Evolutionary conservation across 1,140 invertebrate genomes (phyloP).

Genomic region (Brachionus paranguensis): DNA sequence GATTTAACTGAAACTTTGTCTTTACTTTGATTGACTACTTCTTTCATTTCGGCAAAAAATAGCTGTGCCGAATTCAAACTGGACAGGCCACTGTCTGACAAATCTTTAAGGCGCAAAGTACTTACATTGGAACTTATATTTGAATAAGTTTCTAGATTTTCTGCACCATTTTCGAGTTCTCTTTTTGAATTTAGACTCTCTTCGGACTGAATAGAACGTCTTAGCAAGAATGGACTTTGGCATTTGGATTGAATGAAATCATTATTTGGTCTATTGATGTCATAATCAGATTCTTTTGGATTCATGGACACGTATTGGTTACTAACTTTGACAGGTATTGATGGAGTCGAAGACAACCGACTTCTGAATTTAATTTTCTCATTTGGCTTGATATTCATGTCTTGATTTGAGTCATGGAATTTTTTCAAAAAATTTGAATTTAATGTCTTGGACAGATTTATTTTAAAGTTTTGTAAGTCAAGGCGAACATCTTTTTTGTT

Average conservation of each 20-base stretch:
- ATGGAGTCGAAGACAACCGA: background rate
- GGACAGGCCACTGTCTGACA: background rate
- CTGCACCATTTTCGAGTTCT: background rate
- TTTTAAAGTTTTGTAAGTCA: constrained; percentile 21
- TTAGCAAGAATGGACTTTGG: background rate
- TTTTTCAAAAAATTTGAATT: constrained; percentile 29
- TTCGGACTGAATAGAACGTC: background rate
- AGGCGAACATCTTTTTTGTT: constrained; percentile 9
- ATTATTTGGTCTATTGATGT: background rate
- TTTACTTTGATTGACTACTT: background rate
- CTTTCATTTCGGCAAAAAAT: constrained; percentile 2
- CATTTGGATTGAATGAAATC: background rate
- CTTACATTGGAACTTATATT: constrained; percentile 17
- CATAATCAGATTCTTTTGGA: background rate
- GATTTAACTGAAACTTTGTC: background rate
- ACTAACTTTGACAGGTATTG: constrained; percentile 6
- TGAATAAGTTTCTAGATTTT: background rate
- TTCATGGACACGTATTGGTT: background rate
- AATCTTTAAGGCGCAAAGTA: background rate
- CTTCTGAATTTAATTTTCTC: background rate
- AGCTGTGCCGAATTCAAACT: constrained; percentile 30
- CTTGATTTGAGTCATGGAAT: background rate
- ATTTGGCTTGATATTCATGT: background rate
- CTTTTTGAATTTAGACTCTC: background rate
- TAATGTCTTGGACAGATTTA: background rate